A percentile compares a stretch with the other conserved stretches of the same genome.
phyloP scores from a whole-genome alignment of 2,113 vertebrate species.

The Rhinolophus sinicus region DNA sequence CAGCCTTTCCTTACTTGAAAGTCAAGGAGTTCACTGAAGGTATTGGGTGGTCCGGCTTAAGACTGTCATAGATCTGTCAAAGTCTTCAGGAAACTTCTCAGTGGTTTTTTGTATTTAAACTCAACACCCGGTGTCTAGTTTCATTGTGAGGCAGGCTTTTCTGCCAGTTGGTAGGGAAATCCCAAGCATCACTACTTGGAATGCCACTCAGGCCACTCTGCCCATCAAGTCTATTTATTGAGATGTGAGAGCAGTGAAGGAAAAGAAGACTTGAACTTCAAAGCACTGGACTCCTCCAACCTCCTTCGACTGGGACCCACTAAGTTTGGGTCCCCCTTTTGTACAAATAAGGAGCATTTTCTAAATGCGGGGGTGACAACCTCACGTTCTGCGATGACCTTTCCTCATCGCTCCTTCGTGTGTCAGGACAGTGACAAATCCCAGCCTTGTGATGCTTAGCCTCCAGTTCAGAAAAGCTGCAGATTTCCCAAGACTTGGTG shows the following conservation, averaged over 20 bases:
- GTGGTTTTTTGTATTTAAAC: slow-evolving; percentile 56
- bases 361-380: background rate
- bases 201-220: slow-evolving; percentile 41
- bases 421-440: background rate
- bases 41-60: background rate
- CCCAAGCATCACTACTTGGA: slow-evolving; percentile 47
- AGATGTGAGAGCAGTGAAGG: background rate
- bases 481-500: background rate
- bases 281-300: slow-evolving; percentile 25
- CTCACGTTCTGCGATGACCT: background rate
- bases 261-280: slow-evolving; percentile 19
- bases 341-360: slow-evolving; percentile 30
- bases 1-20: background rate
- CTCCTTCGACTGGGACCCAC: background rate
- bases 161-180: slow-evolving; percentile 21
- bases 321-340: slow-evolving; percentile 41
- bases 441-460: background rate
- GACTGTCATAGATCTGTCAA: background rate
- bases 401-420: background rate
- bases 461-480: slow-evolving; percentile 8
- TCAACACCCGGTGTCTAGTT: slow-evolving; percentile 51
- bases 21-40: background rate
- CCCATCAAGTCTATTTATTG: slow-evolving; percentile 24
- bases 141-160: slow-evolving; percentile 23
- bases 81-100: background rate